A percentile compares a stretch with the other conserved stretches of the same genome.
Evolutionary conservation across 2,113 vertebrate species (phyloP).

Genomic region (Tylochromis polylepis): DNA sequence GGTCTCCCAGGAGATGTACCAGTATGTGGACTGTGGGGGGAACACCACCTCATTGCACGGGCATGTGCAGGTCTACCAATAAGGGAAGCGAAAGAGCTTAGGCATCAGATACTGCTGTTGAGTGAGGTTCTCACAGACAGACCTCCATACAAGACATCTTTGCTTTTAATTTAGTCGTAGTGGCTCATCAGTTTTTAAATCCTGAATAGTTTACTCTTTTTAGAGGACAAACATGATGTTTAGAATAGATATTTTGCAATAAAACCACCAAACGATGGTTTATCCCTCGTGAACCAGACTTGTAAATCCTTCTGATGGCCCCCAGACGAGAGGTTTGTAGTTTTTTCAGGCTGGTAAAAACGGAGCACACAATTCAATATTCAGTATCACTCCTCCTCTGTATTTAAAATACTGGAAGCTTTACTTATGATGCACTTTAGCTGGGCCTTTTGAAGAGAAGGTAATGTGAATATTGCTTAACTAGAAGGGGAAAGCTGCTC

Average conservation of each 20-base stretch:
- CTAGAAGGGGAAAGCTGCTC: neutral
- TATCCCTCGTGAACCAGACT: neutral
- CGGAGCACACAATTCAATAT: neutral
- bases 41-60: slow-evolving; percentile 85
- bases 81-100: neutral
- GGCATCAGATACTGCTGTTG: neutral
- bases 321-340: neutral
- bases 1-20: slow-evolving; percentile 90
- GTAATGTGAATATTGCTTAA: neutral
- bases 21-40: slow-evolving; percentile 92
- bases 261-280: neutral
- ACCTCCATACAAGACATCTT: neutral
- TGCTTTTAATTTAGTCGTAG: neutral
- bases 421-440: slow-evolving; percentile 48
- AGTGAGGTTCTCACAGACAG: neutral
- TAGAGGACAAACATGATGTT: neutral
- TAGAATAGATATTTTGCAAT: neutral
- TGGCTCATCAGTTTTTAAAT: slow-evolving; percentile 5
- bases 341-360: neutral
- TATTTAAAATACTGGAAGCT: neutral
- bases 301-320: neutral
- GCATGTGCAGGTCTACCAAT: slow-evolving; percentile 63
- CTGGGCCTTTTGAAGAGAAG: neutral
- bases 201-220: neutral
- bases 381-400: neutral